phyloP scores from a whole-genome alignment of 2,888 invertebrate genomes.

The Amphipyra tragopoginis region DNA sequence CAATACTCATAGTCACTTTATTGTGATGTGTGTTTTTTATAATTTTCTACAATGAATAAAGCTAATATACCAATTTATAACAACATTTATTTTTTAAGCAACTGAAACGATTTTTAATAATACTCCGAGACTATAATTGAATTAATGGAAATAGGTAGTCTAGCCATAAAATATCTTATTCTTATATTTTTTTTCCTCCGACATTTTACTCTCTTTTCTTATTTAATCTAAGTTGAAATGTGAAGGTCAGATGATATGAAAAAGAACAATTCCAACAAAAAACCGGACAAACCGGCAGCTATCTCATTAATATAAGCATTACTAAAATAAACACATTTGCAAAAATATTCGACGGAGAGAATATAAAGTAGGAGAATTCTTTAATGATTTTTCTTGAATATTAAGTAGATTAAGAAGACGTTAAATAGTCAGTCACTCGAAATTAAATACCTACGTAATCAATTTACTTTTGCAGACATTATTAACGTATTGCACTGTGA shows the following conservation, averaged over 20 bases:
- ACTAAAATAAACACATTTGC: conserved; percentile 1
- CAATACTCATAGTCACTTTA: conserved; percentile 68
- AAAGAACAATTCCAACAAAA: conserved; percentile 29
- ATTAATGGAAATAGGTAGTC: background rate
- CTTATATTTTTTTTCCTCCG: conserved; percentile 15
- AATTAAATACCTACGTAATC: conserved; percentile 8
- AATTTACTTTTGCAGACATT: conserved; percentile 26
- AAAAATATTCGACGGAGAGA: conserved; percentile 12
- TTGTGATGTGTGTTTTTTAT: conserved; percentile 68
- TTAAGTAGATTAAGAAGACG: background rate
- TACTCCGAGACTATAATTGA: conserved; percentile 4
- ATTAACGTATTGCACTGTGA: conserved; percentile 24
- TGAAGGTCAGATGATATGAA: conserved; percentile 44
- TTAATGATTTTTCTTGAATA: conserved; percentile 2
- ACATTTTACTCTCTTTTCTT: conserved; percentile 49
- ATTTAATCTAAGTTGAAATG: conserved; percentile 28
- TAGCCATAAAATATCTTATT: background rate
- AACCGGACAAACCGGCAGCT: conserved; percentile 31
- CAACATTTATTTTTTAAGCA: conserved; percentile 8
- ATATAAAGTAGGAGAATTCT: conserved; percentile 6
- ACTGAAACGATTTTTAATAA: conserved; percentile 5
- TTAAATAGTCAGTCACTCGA: background rate
- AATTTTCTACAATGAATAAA: conserved; percentile 71
- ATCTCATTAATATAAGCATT: conserved; percentile 15
- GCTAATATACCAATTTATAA: conserved; percentile 19